Percentiles rank a stretch among this genome's conserved stretches.
Evolutionary conservation across 2,113 vertebrate species (phyloP).

Genomic region (Cricetomys ansorgei): DNA sequence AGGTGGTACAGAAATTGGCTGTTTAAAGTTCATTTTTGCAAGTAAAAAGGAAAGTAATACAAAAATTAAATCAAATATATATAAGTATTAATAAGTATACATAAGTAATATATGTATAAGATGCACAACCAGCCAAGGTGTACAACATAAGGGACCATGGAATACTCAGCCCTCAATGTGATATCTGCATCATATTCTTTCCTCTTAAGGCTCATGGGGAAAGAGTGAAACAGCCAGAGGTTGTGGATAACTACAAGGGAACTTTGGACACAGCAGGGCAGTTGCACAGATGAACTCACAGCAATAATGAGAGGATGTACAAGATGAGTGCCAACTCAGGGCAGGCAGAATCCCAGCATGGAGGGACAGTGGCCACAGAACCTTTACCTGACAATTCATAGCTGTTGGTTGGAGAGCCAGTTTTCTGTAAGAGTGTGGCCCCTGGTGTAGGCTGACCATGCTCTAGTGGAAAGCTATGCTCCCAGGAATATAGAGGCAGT

Average conservation of each 20-base stretch:
- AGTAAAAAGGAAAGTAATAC: not conserved
- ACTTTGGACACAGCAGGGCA: not conserved
- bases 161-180: not conserved
- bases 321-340: not conserved
- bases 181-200: not conserved
- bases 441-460: fast-evolving
- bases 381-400: not conserved
- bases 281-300: not conserved
- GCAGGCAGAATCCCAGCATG: not conserved
- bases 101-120: too few relatives aligned
- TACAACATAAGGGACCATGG: not conserved
- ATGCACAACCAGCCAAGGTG: not conserved
- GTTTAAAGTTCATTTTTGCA: constrained; percentile 75
- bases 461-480: not conserved
- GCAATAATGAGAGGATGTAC: too few relatives aligned
- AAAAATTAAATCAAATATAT: not conserved
- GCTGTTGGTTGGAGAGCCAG: too few relatives aligned
- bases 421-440: not conserved
- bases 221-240: not conserved
- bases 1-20: constrained; percentile 77
- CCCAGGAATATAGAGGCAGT: not conserved
- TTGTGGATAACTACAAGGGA: not conserved
- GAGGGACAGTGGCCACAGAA: not conserved
- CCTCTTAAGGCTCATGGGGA: not conserved
- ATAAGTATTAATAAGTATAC: too few relatives aligned